Evolutionary conservation across 2,888 invertebrate species (phyloP).

Genomic region (Sminthurides aquaticus): DNA sequence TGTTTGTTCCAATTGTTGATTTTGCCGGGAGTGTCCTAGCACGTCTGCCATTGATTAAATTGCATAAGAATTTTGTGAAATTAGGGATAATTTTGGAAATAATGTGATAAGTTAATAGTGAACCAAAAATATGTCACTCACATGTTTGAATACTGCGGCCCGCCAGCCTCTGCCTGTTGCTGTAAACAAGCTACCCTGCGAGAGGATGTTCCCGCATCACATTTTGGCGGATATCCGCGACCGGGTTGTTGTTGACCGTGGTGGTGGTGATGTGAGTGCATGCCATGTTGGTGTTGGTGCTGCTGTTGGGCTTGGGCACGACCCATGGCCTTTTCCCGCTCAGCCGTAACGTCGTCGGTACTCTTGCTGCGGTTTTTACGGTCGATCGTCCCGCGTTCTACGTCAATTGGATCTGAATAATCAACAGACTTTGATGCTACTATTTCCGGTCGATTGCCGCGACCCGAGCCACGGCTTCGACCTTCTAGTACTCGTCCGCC

Average conservation of each 20-base stretch:
- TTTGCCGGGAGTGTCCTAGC: slow-evolving; percentile 41
- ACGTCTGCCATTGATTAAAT: slow-evolving; percentile 30
- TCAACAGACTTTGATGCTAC: slow-evolving; percentile 51
- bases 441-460: slow-evolving; percentile 42
- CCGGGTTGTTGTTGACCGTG: neutral
- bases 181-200: neutral
- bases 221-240: neutral
- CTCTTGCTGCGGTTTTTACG: slow-evolving; percentile 60
- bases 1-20: slow-evolving; percentile 44
- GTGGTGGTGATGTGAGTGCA: too few relatives aligned
- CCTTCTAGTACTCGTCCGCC: slow-evolving; percentile 17
- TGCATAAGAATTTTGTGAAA: neutral
- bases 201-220: neutral
- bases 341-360: slow-evolving; percentile 70
- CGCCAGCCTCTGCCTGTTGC: neutral
- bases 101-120: neutral
- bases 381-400: slow-evolving; percentile 38
- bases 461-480: slow-evolving; percentile 35
- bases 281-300: slow-evolving; percentile 27
- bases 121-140: too few relatives aligned
- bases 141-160: slow-evolving; percentile 4
- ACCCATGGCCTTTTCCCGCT: slow-evolving; percentile 45
- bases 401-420: slow-evolving; percentile 52
- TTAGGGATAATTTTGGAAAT: neutral
- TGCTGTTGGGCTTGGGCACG: slow-evolving; percentile 34